Conservation (phyloP, 1,140 invertebrate genomes). For the Colletes gigas region DNA sequence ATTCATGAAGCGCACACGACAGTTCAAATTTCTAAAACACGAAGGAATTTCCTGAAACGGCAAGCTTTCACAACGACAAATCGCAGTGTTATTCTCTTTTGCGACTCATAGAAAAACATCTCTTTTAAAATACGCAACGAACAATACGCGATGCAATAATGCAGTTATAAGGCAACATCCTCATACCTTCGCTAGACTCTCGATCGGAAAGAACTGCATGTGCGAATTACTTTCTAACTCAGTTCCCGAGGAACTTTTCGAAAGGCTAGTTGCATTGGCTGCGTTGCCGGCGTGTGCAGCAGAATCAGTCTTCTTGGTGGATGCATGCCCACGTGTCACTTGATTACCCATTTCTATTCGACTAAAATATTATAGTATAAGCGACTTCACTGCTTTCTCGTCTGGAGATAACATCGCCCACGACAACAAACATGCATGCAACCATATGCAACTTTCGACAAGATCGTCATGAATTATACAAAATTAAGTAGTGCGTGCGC, state of each 20-base stretch:
- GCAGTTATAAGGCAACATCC: background rate
- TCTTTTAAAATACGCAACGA: background rate
- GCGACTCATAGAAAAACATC: background rate
- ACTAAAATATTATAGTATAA: constrained; percentile 19
- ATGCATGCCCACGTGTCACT: constrained; percentile 56
- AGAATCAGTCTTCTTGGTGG: constrained; percentile 44
- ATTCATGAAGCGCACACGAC: background rate
- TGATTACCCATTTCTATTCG: constrained; percentile 70
- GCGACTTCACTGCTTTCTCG: constrained; percentile 10
- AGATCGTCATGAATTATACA: constrained; percentile 30
- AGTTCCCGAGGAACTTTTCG: constrained; percentile 83
- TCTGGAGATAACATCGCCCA: constrained; percentile 30
- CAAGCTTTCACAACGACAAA: background rate
- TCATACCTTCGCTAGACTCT: constrained; percentile 86
- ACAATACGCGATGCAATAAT: background rate
- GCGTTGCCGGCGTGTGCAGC: constrained; percentile 34
- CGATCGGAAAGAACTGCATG: constrained; percentile 85
- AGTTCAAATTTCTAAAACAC: background rate
- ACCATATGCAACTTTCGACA: constrained; percentile 52
- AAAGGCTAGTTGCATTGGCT: constrained; percentile 78
- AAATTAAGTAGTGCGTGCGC: constrained; percentile 13
- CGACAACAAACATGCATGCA: constrained; percentile 39
- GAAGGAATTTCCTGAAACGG: background rate
- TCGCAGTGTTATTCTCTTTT: background rate
- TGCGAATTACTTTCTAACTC: constrained; percentile 83